phyloP scores from a whole-genome alignment of 2,888 invertebrate genomes.

The Onchidella celtica region DNA sequence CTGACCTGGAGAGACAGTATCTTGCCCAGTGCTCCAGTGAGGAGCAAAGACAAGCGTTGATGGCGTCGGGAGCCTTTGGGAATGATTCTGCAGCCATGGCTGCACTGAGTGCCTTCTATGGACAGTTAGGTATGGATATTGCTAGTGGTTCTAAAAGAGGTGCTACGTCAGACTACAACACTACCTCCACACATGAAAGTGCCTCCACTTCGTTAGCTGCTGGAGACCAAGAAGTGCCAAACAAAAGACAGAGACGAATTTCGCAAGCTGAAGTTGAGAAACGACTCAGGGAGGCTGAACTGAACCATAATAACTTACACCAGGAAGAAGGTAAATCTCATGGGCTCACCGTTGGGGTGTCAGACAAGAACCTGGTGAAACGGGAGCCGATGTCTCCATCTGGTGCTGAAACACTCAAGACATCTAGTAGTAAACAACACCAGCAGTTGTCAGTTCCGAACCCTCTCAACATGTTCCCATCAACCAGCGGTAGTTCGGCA shows the following conservation, averaged over 20 bases:
- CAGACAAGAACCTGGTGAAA: slow-evolving; percentile 44
- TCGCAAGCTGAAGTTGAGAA: slow-evolving; percentile 50
- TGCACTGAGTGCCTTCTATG: slow-evolving; percentile 50
- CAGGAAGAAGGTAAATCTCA: slow-evolving; percentile 28
- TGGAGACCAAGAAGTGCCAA: slow-evolving; percentile 34
- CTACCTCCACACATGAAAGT: slow-evolving; percentile 35
- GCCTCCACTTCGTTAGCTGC: background rate
- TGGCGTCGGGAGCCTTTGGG: slow-evolving; percentile 51
- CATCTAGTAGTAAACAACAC: slow-evolving; percentile 25
- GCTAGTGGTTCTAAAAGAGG: slow-evolving; percentile 23
- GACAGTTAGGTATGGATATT: slow-evolving; percentile 47
- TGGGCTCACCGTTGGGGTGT: slow-evolving; percentile 34
- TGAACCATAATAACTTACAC: slow-evolving; percentile 9
- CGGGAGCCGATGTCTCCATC: slow-evolving; percentile 48
- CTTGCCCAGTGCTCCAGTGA: slow-evolving; percentile 49
- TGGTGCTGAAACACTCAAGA: background rate
- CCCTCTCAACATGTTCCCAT: slow-evolving; percentile 23
- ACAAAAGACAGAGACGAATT: slow-evolving; percentile 47
- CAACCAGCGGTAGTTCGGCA: slow-evolving; percentile 17
- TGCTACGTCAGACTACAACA: slow-evolving; percentile 10
- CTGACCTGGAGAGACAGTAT: slow-evolving; percentile 42
- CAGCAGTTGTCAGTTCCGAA: slow-evolving; percentile 35
- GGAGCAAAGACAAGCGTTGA: slow-evolving; percentile 52
- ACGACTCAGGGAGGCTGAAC: slow-evolving; percentile 48
- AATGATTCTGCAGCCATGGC: slow-evolving; percentile 49